Evolutionary conservation across 1,140 invertebrate genomes (phyloP).

Genomic region (Belonocnema kinseyi): DNA sequence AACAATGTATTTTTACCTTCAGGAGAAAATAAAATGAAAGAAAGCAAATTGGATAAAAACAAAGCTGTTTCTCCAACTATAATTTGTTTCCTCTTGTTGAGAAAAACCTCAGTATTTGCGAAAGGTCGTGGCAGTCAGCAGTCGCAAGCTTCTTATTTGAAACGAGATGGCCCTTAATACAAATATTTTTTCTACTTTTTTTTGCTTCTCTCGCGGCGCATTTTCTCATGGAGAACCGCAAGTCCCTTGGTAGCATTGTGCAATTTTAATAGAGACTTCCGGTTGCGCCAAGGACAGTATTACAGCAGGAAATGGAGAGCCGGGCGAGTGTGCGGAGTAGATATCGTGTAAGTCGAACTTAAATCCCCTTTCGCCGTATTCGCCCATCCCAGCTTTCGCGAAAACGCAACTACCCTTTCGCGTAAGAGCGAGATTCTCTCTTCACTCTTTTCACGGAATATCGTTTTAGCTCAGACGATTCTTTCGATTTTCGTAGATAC

Average conservation of each 20-base stretch:
- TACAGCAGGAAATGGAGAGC: conserved; percentile 58
- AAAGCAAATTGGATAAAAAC: not conserved
- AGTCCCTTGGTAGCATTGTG: conserved; percentile 46
- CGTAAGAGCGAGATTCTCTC: not conserved
- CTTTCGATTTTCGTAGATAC: not conserved
- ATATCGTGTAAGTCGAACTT: conserved; percentile 66
- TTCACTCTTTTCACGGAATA: conserved; percentile 12
- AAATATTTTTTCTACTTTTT: not conserved
- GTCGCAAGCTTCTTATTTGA: conserved; percentile 25
- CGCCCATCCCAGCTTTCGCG: conserved; percentile 15
- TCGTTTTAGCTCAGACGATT: conserved; percentile 2
- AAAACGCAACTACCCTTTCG: not conserved
- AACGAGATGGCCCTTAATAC: not conserved
- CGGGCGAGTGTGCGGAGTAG: conserved; percentile 60
- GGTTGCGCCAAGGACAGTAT: conserved; percentile 49
- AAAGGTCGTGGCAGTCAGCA: not conserved
- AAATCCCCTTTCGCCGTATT: conserved; percentile 51
- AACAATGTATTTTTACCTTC: not conserved
- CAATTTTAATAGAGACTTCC: conserved; percentile 62
- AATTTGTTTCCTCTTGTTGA: conserved; percentile 10
- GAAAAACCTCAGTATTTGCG: conserved; percentile 16
- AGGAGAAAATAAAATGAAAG: not conserved
- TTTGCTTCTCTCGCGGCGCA: not conserved
- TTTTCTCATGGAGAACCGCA: not conserved
- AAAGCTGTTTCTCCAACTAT: not conserved